phyloP scores from a whole-genome alignment of 2,113 vertebrate genomes.

The Cebidichthys violaceus region DNA sequence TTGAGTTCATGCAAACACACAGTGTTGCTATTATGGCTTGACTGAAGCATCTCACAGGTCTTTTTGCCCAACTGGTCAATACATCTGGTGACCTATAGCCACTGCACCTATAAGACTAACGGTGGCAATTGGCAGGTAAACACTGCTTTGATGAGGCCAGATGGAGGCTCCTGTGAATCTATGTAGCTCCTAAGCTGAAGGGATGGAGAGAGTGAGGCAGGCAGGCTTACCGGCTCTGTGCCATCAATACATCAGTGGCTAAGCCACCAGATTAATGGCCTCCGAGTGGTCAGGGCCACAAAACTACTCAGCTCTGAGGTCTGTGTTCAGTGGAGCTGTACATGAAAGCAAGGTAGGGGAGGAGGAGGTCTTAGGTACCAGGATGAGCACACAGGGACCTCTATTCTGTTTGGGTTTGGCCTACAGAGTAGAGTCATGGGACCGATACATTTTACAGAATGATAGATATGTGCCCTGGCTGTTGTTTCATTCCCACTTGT shows the following conservation, averaged over 20 bases:
- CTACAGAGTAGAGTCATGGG: slow-evolving; percentile 74
- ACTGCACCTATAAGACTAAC: slow-evolving; percentile 54
- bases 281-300: slow-evolving; percentile 80
- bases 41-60: background rate
- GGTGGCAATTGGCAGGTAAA: slow-evolving; percentile 70
- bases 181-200: slow-evolving; percentile 69
- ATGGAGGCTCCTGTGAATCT: slow-evolving; percentile 60
- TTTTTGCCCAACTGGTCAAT: slow-evolving; percentile 24
- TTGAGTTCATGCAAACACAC: slow-evolving; percentile 22
- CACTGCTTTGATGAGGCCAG: slow-evolving; percentile 65
- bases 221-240: slow-evolving; percentile 76
- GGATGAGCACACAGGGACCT: slow-evolving; percentile 73
- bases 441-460: slow-evolving; percentile 73
- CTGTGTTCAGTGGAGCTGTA: slow-evolving; percentile 72
- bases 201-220: slow-evolving; percentile 77
- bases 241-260: slow-evolving; percentile 84
- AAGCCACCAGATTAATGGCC: slow-evolving; percentile 84
- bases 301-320: slow-evolving; percentile 76
- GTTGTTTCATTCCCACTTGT: slow-evolving; percentile 56
- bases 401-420: slow-evolving; percentile 73
- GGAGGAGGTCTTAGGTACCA: slow-evolving; percentile 61
- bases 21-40: background rate
- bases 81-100: slow-evolving; percentile 33
- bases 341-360: slow-evolving; percentile 66
- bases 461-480: slow-evolving; percentile 67